These are phyloP conservation scores for Leiothrix lutea DNA, from an alignment of 2,113 vertebrate species.

Conservation along the genomic window DNA sequence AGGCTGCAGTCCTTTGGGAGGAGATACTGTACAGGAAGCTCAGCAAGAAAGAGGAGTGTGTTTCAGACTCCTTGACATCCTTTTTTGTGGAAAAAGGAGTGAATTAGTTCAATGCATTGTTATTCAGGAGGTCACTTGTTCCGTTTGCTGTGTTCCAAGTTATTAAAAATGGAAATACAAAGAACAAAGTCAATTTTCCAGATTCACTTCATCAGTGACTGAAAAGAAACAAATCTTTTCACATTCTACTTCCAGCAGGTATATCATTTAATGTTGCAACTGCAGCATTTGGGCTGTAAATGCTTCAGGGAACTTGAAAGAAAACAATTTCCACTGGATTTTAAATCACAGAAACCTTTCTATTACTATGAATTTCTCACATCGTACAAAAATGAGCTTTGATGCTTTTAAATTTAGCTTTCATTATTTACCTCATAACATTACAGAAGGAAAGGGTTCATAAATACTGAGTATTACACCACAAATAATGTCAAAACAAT, in stretches of 20 bases:
- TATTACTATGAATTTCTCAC: not conserved
- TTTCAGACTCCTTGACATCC: not conserved
- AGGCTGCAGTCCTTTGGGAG: not conserved
- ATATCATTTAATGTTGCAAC: not conserved
- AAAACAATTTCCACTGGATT: not conserved
- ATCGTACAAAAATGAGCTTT: not conserved
- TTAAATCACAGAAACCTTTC: conserved; percentile 6
- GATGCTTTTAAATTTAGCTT: not conserved
- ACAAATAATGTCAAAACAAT: not conserved
- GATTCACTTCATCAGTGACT: not conserved
- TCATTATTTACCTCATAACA: not conserved
- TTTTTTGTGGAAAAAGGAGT: not conserved
- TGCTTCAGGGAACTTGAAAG: not conserved
- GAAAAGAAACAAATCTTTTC: not conserved
- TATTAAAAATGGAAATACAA: not conserved
- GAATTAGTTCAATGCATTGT: not conserved
- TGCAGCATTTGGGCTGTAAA: not conserved
- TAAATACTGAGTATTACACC: not conserved
- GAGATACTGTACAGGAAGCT: not conserved
- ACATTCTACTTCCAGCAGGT: not conserved
- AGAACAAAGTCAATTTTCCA: not conserved
- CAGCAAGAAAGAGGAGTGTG: not conserved
- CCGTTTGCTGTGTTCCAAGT: not conserved
- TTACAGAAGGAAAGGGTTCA: not conserved
- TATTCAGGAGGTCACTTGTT: not conserved